phyloP scores from a whole-genome alignment of 2,797 vertebrate genomes.

The Neomorphus geoffroyi region DNA sequence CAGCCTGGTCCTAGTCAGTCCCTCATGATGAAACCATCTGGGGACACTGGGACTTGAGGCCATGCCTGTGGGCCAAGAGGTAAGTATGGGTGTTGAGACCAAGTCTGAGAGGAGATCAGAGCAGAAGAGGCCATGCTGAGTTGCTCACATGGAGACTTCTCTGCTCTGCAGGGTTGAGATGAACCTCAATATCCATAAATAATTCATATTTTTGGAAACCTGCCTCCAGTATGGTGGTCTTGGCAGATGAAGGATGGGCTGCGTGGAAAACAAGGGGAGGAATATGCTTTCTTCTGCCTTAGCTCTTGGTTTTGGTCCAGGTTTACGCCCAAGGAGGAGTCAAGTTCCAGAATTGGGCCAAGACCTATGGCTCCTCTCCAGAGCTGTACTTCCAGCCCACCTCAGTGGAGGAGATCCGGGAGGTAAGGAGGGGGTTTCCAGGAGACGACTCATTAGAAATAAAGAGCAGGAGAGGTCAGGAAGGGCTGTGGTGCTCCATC shows the following conservation, averaged over 20 bases:
- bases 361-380: conserved; percentile 73
- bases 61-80: accelerated
- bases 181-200: background rate
- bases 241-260: background rate
- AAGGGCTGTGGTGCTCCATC: background rate
- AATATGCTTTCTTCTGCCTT: background rate
- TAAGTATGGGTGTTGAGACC: background rate
- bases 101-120: background rate
- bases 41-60: background rate
- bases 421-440: conserved; percentile 51
- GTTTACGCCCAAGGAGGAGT: conserved; percentile 73
- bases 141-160: background rate
- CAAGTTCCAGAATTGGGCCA: conserved; percentile 79
- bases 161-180: background rate
- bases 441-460: background rate
- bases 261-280: background rate
- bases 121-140: background rate
- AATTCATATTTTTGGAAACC: background rate
- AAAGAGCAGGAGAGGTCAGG: background rate
- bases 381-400: conserved; percentile 78
- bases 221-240: background rate
- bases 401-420: conserved; percentile 70
- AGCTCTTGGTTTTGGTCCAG: background rate
- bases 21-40: background rate
- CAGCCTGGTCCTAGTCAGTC: background rate